Base-by-base conservation (phyloP, 2,888 invertebrate genomes). In the Apamea anceps region DNA sequence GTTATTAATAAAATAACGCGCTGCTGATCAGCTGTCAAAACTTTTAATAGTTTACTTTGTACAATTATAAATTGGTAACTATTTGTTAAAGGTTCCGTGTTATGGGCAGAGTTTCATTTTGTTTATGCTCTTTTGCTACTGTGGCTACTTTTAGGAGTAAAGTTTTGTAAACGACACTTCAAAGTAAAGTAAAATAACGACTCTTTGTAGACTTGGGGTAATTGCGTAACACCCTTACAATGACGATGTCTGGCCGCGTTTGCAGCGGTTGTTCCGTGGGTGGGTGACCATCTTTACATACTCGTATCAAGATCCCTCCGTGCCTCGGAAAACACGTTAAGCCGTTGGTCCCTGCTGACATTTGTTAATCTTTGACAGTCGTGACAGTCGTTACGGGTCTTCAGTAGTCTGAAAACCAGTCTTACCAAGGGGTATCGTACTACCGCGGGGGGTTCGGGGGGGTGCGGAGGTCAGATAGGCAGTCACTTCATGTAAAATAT, bases 21-120 rank as follows among this genome's bases (percentile, higher is more conserved):
- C 76, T 87, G 72, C 75, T 87, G 85, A 85, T 85, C 79, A 77
- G 65, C 85, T 89, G 90, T 89, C 90, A 90, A 90, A 89, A 85
- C 80, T 79, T 80, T 79, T 79, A 81, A 79, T 89, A 87, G 79
- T 81, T 86, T 81, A 72, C 76, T 80, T 75, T 81, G 73, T 74
- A 82, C 32, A 32, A 32, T 78, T 85, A 77, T 89, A 76, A 81
- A 84, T 87, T 80, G 79, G 37, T 72, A 85, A 82, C 81, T 84
- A 81, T 87, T 85, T 81, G 60, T 71, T 87, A 8, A 42, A 68
- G 65, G 71, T 75, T 72, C n/a, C 32, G 65, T 72, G 63, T 51
- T 72, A 62, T 37, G 25, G 57, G 32, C 15, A 4, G 25, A 12
- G 13, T 45, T 45, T 67, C 60, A 21, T 28, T 62, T 84, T 60